A percentile compares a stretch with the other conserved stretches of the same genome.
Conservation (phyloP, 2,888 invertebrate genomes). For the Ferdinandea cuprea region DNA sequence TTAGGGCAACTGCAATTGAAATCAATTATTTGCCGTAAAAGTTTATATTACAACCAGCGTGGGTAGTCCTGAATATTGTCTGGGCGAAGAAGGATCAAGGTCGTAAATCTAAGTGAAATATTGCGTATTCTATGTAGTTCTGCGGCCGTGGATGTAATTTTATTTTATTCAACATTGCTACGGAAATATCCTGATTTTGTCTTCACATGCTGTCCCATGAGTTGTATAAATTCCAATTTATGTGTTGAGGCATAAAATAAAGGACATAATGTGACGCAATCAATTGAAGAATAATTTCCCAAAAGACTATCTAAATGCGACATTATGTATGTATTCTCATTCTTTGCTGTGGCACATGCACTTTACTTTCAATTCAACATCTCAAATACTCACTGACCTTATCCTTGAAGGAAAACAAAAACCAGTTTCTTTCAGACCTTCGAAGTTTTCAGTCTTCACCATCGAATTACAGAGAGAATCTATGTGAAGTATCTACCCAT, state of each 20-base stretch:
- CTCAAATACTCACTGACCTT: background rate
- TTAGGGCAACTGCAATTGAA: slow-evolving; percentile 42
- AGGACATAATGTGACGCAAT: too few species aligned
- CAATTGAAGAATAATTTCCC: too few species aligned
- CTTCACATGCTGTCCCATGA: too few species aligned
- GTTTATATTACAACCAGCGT: background rate
- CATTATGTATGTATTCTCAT: background rate
- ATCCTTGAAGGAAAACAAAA: background rate
- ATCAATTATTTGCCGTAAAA: slow-evolving; percentile 40
- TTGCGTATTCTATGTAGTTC: background rate
- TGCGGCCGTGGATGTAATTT: background rate
- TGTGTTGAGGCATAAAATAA: background rate
- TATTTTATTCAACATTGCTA: background rate
- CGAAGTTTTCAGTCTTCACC: slow-evolving; percentile 18
- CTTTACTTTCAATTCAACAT: background rate
- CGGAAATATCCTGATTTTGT: background rate
- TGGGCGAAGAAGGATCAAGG: background rate
- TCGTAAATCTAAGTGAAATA: slow-evolving; percentile 34
- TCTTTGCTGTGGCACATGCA: background rate
- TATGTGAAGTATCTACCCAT: too few species aligned
- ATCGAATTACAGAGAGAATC: background rate
- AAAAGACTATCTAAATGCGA: too few species aligned
- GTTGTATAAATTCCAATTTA: background rate
- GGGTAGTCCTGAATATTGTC: background rate
- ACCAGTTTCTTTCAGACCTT: background rate